Evolutionary conservation across 1,140 invertebrate species (phyloP).

Genomic region (Apis cerana): DNA sequence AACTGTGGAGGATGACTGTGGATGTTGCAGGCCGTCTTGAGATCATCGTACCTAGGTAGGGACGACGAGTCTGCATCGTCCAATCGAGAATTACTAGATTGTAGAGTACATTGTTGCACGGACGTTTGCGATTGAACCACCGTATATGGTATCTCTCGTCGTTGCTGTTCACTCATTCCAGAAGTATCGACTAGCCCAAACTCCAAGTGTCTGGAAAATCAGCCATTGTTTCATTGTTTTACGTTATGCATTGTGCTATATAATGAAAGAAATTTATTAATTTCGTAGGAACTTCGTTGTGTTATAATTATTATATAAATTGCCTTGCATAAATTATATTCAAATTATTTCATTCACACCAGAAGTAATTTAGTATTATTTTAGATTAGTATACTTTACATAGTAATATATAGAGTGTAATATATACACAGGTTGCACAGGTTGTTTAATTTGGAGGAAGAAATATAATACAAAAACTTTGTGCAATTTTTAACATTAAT

Average conservation of each 20-base stretch:
- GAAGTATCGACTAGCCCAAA: conserved; percentile 94
- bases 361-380: no score
- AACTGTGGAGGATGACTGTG: conserved; percentile 76
- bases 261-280: background rate
- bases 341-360: background rate
- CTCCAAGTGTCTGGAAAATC: conserved; percentile 87
- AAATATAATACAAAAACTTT: background rate
- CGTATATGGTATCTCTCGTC: conserved; percentile 95
- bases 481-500: background rate
- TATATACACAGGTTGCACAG: background rate
- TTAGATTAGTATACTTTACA: conserved; percentile 3
- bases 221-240: conserved; percentile 32
- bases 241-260: background rate
- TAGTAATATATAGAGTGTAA: background rate
- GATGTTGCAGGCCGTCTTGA: conserved; percentile 79
- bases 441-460: conserved; percentile 20
- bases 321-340: background rate
- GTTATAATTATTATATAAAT: background rate
- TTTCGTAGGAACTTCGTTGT: background rate
- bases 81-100: conserved; percentile 75
- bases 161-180: conserved; percentile 93
- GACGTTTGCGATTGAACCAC: conserved; percentile 86
- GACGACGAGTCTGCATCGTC: conserved; percentile 72
- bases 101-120: conserved; percentile 71
- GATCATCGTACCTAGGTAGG: conserved; percentile 81